Evolutionary conservation across 2,888 invertebrate species (phyloP).

Genomic region (Hipparchia semele): DNA sequence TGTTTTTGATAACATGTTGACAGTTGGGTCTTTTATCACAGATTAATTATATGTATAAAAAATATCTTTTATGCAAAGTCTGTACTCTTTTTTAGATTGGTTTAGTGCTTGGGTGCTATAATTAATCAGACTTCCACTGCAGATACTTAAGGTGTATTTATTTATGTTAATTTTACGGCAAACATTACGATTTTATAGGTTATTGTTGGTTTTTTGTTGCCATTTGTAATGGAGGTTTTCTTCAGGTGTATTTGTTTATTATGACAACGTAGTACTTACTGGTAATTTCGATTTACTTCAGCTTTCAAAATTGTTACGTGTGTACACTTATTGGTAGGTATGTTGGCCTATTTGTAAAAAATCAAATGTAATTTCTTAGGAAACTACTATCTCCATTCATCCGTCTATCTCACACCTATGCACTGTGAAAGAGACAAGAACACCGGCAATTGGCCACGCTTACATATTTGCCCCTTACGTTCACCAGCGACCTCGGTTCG

Average conservation of each 20-base stretch:
- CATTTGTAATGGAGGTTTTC: neutral
- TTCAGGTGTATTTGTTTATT: neutral
- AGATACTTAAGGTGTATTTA: neutral
- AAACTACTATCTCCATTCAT: slow-evolving; percentile 38
- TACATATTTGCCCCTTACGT: slow-evolving; percentile 65
- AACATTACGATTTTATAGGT: neutral
- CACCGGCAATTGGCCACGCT: slow-evolving; percentile 57
- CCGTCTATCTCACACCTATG: slow-evolving; percentile 36
- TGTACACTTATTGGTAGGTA: neutral
- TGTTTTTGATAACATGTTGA: neutral
- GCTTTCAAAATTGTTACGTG: slow-evolving; percentile 6
- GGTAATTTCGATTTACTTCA: neutral
- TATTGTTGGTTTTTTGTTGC: neutral
- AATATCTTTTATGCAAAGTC: neutral
- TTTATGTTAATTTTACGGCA: neutral
- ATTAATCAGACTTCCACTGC: too few species aligned
- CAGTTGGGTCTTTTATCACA: too few species aligned
- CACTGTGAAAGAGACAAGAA: slow-evolving; percentile 45
- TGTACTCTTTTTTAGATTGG: too few species aligned
- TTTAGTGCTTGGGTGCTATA: too few species aligned
- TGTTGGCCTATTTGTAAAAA: slow-evolving; percentile 24
- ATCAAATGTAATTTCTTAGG: slow-evolving; percentile 36
- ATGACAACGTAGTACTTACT: neutral
- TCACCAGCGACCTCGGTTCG: slow-evolving; percentile 72
- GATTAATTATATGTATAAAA: too few species aligned